Evolutionary conservation across 2,888 invertebrate species (phyloP).

Genomic region (Eilema depressum): DNA sequence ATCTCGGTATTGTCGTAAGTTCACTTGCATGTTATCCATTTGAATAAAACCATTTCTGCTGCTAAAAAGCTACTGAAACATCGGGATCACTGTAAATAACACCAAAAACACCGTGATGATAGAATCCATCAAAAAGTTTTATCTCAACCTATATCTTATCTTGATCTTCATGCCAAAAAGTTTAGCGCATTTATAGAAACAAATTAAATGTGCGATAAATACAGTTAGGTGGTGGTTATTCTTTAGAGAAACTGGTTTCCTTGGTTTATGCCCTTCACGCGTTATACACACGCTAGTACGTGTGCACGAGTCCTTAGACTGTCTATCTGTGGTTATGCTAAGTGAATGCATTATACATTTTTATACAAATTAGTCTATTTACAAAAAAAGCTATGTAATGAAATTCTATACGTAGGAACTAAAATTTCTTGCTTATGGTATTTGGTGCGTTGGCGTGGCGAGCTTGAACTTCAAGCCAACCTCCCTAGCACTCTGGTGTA

Average conservation of each 20-base stretch:
- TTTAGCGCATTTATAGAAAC: conserved; percentile 37
- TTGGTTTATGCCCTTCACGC: conserved; percentile 55
- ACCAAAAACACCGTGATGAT: no score
- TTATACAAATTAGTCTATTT: neutral
- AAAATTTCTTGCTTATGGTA: no score
- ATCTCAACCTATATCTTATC: neutral
- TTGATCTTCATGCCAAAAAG: conserved; percentile 12
- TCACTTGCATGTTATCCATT: no score
- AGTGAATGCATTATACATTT: neutral
- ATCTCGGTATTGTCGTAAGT: no score
- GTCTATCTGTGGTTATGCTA: conserved; percentile 13
- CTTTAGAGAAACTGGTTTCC: conserved; percentile 50
- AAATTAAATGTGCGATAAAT: conserved; percentile 44
- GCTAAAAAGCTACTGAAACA: no score
- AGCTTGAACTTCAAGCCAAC: neutral
- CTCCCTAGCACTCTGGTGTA: neutral
- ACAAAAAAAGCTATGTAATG: no score
- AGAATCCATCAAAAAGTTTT: neutral
- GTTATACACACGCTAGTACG: conserved; percentile 37
- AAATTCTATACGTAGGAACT: no score
- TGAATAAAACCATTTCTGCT: no score
- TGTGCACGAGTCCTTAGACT: conserved; percentile 40
- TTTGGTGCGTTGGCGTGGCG: no score
- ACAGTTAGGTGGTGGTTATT: conserved; percentile 46
- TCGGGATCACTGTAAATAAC: no score